Percentiles rank a stretch among this genome's conserved stretches.
These are phyloP conservation scores for Ips nitidus DNA, from an alignment of 1,140 invertebrate species.

Conservation along the genomic window DNA sequence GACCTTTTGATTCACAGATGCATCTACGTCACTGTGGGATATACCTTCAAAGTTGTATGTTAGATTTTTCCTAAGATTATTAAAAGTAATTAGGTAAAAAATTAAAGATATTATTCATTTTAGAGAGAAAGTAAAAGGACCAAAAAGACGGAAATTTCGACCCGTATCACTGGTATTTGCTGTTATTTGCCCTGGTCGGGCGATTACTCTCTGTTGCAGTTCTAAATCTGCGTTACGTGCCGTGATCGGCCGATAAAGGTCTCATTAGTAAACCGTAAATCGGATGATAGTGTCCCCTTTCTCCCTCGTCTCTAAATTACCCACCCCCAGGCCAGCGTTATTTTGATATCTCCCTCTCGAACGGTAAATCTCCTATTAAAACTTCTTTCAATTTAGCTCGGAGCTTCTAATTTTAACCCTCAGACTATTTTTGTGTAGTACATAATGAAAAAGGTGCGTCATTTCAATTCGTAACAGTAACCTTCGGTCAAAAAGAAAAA, in stretches of 20 bases:
- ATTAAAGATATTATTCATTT: constrained; percentile 1
- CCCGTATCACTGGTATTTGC: constrained; percentile 39
- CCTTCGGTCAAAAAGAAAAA: background rate
- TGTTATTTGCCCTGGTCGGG: constrained; percentile 38
- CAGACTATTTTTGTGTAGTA: background rate
- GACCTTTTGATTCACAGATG: constrained; percentile 17
- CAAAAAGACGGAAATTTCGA: constrained; percentile 13
- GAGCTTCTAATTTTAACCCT: background rate
- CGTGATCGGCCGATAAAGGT: constrained; percentile 49
- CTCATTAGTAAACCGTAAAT: constrained; percentile 53
- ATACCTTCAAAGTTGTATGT: background rate
- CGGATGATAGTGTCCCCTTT: constrained; percentile 44
- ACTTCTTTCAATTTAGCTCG: background rate
- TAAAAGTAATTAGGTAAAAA: background rate
- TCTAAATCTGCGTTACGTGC: constrained; percentile 52
- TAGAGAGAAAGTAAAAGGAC: constrained; percentile 10
- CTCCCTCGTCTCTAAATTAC: constrained; percentile 46
- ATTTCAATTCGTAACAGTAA: background rate
- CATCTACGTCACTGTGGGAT: background rate
- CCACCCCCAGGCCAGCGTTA: constrained; percentile 16
- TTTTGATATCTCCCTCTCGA: constrained; percentile 17
- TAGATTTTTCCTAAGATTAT: background rate
- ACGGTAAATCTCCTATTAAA: constrained; percentile 9
- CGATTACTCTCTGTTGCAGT: constrained; percentile 46
- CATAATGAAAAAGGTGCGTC: background rate